Conservation (phyloP, 2,888 invertebrate genomes). For the Ormyrus thymus region DNA sequence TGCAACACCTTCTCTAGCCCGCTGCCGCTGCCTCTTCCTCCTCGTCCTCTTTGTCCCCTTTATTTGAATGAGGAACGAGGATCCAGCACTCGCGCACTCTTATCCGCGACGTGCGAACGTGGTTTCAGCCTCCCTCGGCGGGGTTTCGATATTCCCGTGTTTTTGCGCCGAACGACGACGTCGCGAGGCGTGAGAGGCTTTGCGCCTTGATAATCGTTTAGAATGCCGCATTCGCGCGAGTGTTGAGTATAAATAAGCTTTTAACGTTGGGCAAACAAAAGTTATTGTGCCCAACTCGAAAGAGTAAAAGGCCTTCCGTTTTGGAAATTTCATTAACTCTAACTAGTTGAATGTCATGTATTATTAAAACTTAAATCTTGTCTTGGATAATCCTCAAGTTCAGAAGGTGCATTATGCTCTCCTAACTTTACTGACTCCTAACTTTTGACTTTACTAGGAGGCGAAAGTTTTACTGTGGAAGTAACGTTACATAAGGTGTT, state of each 20-base stretch:
- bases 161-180: too few species aligned
- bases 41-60: not conserved
- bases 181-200: too few species aligned
- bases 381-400: conserved; percentile 53
- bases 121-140: not conserved
- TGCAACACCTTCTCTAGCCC: not conserved
- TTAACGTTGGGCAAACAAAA: conserved; percentile 35
- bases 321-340: conserved; percentile 49
- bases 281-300: conserved; percentile 12
- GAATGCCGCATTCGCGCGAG: too few species aligned
- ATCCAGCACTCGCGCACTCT: not conserved
- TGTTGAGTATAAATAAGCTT: too few species aligned
- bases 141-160: too few species aligned
- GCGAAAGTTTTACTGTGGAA: conserved; percentile 40
- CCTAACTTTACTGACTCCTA: conserved; percentile 46
- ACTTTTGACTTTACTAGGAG: conserved; percentile 46
- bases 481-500: conserved; percentile 41
- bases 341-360: conserved; percentile 55
- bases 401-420: conserved; percentile 45
- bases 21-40: not conserved
- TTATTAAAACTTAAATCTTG: conserved; percentile 56
- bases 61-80: conserved; percentile 11
- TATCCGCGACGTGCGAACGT: not conserved
- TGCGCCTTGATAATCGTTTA: too few species aligned
- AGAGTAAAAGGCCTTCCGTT: conserved; percentile 33